These are phyloP conservation scores for Agrochola lychnidis DNA, from an alignment of 2,888 invertebrate species.

Conservation along the genomic window DNA sequence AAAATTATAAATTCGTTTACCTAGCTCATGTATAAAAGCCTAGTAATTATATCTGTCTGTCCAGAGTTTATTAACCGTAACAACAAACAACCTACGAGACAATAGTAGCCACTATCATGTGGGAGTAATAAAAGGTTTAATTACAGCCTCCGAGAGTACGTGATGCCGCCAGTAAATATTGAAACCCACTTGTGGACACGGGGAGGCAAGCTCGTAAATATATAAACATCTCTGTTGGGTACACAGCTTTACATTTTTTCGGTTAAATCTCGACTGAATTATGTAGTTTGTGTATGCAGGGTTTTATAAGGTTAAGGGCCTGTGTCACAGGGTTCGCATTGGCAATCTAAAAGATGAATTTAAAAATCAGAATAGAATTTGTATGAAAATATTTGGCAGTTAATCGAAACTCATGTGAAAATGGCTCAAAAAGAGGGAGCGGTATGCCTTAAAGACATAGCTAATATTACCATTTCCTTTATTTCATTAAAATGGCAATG, in stretches of 20 bases:
- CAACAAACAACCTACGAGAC: constrained; percentile 24
- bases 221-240: constrained; percentile 46
- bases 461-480: too few relatives aligned
- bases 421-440: neutral
- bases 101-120: constrained; percentile 31
- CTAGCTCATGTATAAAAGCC: neutral
- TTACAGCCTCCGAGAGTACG: constrained; percentile 47
- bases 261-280: constrained; percentile 22
- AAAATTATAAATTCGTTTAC: too few relatives aligned
- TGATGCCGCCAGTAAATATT: constrained; percentile 63
- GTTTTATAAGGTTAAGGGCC: neutral
- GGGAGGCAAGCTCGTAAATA: constrained; percentile 46
- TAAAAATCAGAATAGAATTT: neutral
- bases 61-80: neutral
- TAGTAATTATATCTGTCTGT: constrained; percentile 1
- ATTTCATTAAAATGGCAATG: too few relatives aligned
- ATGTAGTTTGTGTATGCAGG: constrained; percentile 8
- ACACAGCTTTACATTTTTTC: constrained; percentile 43
- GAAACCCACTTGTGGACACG: constrained; percentile 47
- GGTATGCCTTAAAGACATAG: neutral
- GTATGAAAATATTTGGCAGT: neutral
- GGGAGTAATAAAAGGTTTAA: constrained; percentile 65
- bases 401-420: neutral
- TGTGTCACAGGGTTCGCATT: neutral
- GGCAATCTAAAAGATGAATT: neutral